phyloP scores from a whole-genome alignment of 2,797 vertebrate species.

The Amazona ochrocephala region DNA sequence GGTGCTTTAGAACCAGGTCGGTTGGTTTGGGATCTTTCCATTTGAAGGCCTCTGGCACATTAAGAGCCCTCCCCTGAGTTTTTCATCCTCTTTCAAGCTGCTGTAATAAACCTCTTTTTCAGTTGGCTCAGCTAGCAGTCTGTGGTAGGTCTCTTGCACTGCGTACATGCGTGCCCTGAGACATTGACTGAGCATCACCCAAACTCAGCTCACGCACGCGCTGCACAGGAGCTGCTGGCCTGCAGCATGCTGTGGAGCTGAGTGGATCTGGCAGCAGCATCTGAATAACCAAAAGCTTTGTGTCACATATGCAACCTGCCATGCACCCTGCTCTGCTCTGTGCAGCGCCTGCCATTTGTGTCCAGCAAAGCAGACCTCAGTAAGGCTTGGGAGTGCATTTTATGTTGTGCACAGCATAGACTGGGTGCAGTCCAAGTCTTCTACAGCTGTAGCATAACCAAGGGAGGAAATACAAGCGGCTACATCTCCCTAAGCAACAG shows the following conservation, averaged over 20 bases:
- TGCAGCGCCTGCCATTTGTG: background rate
- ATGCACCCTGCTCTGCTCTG: background rate
- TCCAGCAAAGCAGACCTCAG: background rate
- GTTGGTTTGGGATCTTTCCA: slow-evolving; percentile 22
- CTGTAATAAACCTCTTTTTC: background rate
- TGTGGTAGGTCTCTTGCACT: slow-evolving; percentile 26
- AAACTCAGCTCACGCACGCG: accelerated
- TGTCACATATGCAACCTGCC: background rate
- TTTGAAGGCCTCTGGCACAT: slow-evolving; percentile 26
- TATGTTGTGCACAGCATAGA: accelerated
- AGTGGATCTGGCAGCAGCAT: background rate
- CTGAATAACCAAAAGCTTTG: accelerated
- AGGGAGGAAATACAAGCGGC: background rate
- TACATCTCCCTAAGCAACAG: slow-evolving; percentile 33
- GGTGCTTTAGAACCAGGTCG: background rate
- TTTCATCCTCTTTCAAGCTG: slow-evolving; percentile 44
- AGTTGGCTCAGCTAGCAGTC: background rate
- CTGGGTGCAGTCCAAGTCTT: background rate
- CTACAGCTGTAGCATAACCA: background rate
- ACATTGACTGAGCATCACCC: background rate
- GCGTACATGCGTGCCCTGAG: background rate
- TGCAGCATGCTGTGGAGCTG: background rate
- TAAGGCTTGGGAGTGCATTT: background rate
- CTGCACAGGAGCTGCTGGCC: background rate
- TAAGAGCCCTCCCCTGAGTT: slow-evolving; percentile 18